Conservation (phyloP, 2,113 vertebrate genomes). For the Steatornis caripensis region DNA sequence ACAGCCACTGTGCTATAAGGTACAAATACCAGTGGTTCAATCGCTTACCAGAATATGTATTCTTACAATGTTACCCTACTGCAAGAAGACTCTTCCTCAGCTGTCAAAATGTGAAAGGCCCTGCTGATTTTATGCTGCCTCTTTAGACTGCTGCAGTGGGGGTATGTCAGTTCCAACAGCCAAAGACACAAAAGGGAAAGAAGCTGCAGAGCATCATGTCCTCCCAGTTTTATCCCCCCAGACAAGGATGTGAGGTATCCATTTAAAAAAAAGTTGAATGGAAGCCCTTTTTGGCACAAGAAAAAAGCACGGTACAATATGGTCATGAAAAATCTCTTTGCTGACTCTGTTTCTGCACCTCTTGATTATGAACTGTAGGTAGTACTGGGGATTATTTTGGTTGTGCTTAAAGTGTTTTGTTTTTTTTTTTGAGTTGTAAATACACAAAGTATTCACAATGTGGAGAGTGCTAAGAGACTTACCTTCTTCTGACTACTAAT, state of each 20-base stretch:
- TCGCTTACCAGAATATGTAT: neutral
- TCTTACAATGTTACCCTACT: neutral
- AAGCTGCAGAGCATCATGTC: neutral
- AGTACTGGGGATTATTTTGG: neutral
- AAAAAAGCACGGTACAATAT: neutral
- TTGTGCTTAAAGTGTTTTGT: neutral
- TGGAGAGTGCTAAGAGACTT: neutral
- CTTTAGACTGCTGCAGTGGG: neutral
- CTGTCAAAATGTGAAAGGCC: neutral
- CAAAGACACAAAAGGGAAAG: neutral
- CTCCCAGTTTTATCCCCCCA: neutral
- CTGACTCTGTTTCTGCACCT: neutral
- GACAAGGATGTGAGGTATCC: neutral
- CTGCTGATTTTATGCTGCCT: neutral
- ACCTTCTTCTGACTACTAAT: neutral
- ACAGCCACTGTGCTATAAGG: neutral
- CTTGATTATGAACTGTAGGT: neutral
- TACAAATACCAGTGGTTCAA: neutral
- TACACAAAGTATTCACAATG: neutral
- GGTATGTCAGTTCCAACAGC: neutral
- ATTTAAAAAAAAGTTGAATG: neutral
- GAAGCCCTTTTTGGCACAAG: neutral
- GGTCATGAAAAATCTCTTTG: neutral
- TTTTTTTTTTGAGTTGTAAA: neutral
- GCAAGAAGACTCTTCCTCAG: neutral